Evolutionary conservation across 2,113 vertebrate species (phyloP).

Genomic region (Mionectes macconnelli): DNA sequence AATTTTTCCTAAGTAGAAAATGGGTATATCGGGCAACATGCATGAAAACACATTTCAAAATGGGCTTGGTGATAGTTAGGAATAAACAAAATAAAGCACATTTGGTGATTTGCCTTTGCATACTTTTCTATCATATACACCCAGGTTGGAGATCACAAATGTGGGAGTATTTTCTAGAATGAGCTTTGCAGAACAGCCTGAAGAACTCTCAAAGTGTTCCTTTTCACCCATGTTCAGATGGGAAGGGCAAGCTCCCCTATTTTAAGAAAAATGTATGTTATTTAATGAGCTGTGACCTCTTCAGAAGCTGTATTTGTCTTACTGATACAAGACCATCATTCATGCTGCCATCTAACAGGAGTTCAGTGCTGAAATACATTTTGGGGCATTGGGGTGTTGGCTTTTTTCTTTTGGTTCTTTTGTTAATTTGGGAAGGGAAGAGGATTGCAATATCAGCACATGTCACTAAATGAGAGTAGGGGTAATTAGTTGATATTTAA

Average conservation of each 20-base stretch:
- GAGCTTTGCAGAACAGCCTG: background rate
- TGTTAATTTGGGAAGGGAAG: background rate
- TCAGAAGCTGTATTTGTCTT: background rate
- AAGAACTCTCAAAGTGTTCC: background rate
- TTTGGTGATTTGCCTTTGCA: background rate
- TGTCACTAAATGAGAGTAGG: background rate
- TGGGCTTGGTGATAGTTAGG: background rate
- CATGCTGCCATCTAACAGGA: background rate
- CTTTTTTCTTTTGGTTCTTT: background rate
- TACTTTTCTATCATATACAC: background rate
- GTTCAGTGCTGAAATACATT: background rate
- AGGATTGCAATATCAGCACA: background rate
- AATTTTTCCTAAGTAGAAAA: background rate
- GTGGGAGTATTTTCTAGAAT: background rate
- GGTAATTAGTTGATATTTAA: background rate
- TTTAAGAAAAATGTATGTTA: background rate
- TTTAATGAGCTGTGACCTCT: background rate
- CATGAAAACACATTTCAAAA: background rate
- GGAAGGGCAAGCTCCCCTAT: background rate
- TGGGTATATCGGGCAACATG: background rate
- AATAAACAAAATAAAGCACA: background rate
- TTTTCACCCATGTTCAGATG: background rate
- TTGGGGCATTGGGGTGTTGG: background rate
- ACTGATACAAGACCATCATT: background rate
- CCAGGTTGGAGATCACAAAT: background rate